Evolutionary conservation across 2,113 vertebrate species (phyloP).

Genomic region (Centropristis striata): DNA sequence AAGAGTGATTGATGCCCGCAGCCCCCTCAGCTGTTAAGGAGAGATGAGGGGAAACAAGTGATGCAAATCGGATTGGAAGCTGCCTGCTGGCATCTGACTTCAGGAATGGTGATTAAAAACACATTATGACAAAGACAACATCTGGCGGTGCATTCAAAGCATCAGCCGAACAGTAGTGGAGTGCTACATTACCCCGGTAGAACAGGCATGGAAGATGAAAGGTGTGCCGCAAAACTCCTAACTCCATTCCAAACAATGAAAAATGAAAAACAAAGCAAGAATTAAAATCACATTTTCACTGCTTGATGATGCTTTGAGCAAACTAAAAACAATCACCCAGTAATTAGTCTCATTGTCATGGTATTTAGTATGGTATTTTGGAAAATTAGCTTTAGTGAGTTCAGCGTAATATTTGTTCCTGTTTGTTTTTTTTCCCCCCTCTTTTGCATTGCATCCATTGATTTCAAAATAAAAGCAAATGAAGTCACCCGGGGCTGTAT

Average conservation of each 20-base stretch:
- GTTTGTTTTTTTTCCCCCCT: background rate
- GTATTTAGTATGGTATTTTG: slow-evolving; percentile 1
- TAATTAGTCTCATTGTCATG: slow-evolving; percentile 46
- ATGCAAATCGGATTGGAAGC: slow-evolving; percentile 72
- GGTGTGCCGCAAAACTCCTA: slow-evolving; percentile 38
- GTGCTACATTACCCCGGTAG: slow-evolving; percentile 52
- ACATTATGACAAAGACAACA: slow-evolving; percentile 87
- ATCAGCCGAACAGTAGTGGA: slow-evolving; percentile 58
- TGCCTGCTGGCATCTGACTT: slow-evolving; percentile 81
- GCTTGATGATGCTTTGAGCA: slow-evolving; percentile 32
- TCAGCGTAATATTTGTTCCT: slow-evolving; percentile 16
- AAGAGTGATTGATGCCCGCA: slow-evolving; percentile 77
- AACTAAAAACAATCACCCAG: slow-evolving; percentile 42
- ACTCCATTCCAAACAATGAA: slow-evolving; percentile 37
- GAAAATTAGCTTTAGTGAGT: slow-evolving; percentile 21
- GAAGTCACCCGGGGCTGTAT: background rate
- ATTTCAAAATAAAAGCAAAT: background rate
- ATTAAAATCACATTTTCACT: slow-evolving; percentile 51
- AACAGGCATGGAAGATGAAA: slow-evolving; percentile 65
- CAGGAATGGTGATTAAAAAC: slow-evolving; percentile 85
- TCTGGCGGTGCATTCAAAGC: slow-evolving; percentile 77
- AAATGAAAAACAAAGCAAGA: slow-evolving; percentile 32
- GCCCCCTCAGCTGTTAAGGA: slow-evolving; percentile 75
- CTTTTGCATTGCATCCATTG: background rate
- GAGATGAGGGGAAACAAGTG: slow-evolving; percentile 63